Conservation (phyloP, 2,888 invertebrate genomes). For the Rhabditophanes sp. region DNA sequence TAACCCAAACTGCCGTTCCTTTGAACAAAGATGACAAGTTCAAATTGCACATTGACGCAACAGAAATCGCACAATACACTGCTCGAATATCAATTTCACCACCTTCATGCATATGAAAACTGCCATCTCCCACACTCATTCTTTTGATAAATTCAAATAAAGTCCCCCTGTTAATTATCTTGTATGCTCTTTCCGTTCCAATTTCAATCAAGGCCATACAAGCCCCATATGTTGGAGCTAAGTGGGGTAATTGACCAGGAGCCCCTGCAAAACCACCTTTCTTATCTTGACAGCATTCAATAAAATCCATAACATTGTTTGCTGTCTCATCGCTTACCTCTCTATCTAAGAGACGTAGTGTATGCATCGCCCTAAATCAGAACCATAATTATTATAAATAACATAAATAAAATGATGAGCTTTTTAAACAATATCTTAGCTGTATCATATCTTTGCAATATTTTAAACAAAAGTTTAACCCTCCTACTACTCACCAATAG, state of each 20-base stretch:
- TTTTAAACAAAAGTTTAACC: too few relatives aligned
- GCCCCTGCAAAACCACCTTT: constrained; percentile 54
- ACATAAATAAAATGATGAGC: too few relatives aligned
- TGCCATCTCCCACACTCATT: constrained; percentile 67
- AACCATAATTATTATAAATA: too few relatives aligned
- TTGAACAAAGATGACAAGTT: constrained; percentile 62
- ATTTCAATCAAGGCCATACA: constrained; percentile 78
- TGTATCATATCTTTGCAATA: too few relatives aligned
- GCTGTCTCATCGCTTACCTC: too few relatives aligned
- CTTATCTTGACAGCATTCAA: not conserved
- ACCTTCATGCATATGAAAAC: constrained; percentile 72
- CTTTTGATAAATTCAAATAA: constrained; percentile 58
- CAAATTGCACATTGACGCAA: constrained; percentile 65
- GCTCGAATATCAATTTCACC: constrained; percentile 64
- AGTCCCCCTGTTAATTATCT: constrained; percentile 61
- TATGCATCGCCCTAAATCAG: too few relatives aligned
- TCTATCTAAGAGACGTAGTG: too few relatives aligned
- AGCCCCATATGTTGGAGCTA: constrained; percentile 93
- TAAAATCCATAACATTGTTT: not conserved
- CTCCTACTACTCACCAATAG: too few relatives aligned
- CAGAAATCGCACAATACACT: constrained; percentile 80
- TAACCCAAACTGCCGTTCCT: constrained; percentile 77
- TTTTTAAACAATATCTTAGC: too few relatives aligned
- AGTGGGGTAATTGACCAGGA: constrained; percentile 73
- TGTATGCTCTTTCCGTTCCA: constrained; percentile 68